A percentile compares a stretch with the other conserved stretches of the same genome.
Evolutionary conservation across 2,797 vertebrate genomes (phyloP).

Genomic region (Scarus forsteni): DNA sequence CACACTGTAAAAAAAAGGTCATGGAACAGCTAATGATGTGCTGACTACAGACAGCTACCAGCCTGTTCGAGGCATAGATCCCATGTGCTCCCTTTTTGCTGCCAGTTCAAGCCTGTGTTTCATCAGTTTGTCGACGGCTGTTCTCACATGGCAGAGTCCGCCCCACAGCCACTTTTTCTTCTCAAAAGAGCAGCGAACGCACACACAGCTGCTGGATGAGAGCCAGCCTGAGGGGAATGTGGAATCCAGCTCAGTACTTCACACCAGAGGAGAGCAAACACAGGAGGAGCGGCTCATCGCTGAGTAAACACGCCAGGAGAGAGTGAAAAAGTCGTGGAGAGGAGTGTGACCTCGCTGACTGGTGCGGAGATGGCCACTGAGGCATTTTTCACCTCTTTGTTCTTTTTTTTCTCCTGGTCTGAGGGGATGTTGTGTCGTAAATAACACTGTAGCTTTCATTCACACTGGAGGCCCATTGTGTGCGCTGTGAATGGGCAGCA

Average conservation of each 20-base stretch:
- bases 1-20: not conserved
- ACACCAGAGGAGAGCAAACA: conserved; percentile 71
- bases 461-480: conserved; percentile 77
- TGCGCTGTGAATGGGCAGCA: conserved; percentile 77
- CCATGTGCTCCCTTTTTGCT: conserved; percentile 1
- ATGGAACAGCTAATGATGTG: conserved; percentile 1
- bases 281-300: conserved; percentile 46
- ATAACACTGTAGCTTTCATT: conserved; percentile 78
- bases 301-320: conserved; percentile 64
- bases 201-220: conserved; percentile 56
- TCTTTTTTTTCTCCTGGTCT: conserved; percentile 37
- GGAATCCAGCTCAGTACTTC: conserved; percentile 71
- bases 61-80: not conserved
- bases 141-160: conserved; percentile 38
- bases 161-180: conserved; percentile 47
- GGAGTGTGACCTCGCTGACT: conserved; percentile 69
- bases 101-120: conserved; percentile 38
- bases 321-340: conserved; percentile 47
- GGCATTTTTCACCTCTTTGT: conserved; percentile 73
- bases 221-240: conserved; percentile 70
- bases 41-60: conserved; percentile 1
- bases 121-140: conserved; percentile 40
- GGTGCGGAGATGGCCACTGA: conserved; percentile 60
- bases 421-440: conserved; percentile 78
- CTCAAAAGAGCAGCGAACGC: conserved; percentile 38